phyloP scores from a whole-genome alignment of 1,140 invertebrate species.

The Drosophila tsacasi region DNA sequence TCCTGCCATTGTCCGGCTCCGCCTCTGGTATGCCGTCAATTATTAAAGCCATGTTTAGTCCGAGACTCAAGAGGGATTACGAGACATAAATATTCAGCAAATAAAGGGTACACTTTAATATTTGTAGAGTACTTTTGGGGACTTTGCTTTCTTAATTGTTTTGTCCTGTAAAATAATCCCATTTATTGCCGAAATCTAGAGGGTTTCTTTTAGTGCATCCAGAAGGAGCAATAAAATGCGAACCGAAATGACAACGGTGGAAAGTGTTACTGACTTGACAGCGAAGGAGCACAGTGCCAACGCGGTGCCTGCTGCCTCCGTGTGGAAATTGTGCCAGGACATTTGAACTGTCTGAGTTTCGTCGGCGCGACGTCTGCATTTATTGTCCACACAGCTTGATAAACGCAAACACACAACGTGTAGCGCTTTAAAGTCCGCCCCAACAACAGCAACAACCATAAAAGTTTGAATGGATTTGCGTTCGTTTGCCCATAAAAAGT shows the following conservation, averaged over 20 bases:
- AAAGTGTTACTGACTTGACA: conserved; percentile 42
- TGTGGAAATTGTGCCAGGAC: conserved; percentile 45
- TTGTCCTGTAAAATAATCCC: not conserved
- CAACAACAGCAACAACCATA: conserved; percentile 37
- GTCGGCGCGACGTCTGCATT: conserved; percentile 47
- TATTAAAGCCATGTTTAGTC: conserved; percentile 64
- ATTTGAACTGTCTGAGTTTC: conserved; percentile 39
- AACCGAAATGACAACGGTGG: conserved; percentile 4
- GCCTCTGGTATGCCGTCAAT: conserved; percentile 53
- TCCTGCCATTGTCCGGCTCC: conserved; percentile 58
- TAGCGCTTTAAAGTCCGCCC: conserved; percentile 54
- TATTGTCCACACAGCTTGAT: conserved; percentile 51
- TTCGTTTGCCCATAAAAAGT: conserved; percentile 69
- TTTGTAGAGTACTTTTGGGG: not conserved
- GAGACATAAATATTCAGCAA: conserved; percentile 2
- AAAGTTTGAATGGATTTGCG: conserved; percentile 62
- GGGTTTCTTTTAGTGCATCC: conserved; percentile 8
- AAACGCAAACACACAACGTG: conserved; percentile 42
- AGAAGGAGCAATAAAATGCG: conserved; percentile 6
- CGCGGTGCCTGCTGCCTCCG: not conserved
- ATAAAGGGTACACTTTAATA: conserved; percentile 4
- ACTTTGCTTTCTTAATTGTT: not conserved
- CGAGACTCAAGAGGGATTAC: conserved; percentile 20
- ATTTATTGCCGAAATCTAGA: not conserved
- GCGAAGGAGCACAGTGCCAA: conserved; percentile 7